These are phyloP conservation scores for Emydoidea blandingii DNA, from an alignment of 2,797 vertebrate species.

Conservation along the genomic window DNA sequence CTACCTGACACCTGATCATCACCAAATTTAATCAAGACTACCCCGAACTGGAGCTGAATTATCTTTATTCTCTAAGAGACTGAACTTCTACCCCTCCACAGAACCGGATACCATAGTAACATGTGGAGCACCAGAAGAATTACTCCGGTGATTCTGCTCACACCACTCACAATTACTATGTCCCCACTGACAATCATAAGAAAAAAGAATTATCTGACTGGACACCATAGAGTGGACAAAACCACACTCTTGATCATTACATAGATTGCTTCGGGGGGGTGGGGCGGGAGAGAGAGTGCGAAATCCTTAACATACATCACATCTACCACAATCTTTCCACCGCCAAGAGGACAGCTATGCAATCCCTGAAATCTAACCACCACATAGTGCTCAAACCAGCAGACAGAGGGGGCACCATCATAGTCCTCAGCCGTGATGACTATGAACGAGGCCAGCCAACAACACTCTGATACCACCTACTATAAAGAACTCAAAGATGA, in stretches of 20 bases:
- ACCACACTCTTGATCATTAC: not conserved
- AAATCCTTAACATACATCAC: not conserved
- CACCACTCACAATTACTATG: not conserved
- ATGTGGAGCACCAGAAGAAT: not conserved
- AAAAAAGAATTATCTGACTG: not conserved
- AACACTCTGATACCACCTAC: not conserved
- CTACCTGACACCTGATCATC: not conserved
- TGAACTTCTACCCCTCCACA: not conserved
- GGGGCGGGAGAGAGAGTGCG: not conserved
- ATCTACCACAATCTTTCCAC: not conserved
- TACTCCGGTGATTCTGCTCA: not conserved
- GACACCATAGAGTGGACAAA: not conserved
- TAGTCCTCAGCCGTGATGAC: not conserved
- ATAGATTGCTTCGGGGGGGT: not conserved
- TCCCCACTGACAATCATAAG: not conserved
- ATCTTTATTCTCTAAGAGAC: not conserved
- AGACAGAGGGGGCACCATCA: not conserved
- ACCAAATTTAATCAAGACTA: not conserved
- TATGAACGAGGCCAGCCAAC: not conserved
- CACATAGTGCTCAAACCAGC: not conserved
- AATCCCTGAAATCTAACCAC: not conserved
- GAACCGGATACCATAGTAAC: not conserved
- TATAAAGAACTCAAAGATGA: not conserved
- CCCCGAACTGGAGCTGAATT: not conserved
- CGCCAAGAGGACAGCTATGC: not conserved